Base-by-base conservation (phyloP, 2,113 vertebrate species). In the Apteryx owenii region DNA sequence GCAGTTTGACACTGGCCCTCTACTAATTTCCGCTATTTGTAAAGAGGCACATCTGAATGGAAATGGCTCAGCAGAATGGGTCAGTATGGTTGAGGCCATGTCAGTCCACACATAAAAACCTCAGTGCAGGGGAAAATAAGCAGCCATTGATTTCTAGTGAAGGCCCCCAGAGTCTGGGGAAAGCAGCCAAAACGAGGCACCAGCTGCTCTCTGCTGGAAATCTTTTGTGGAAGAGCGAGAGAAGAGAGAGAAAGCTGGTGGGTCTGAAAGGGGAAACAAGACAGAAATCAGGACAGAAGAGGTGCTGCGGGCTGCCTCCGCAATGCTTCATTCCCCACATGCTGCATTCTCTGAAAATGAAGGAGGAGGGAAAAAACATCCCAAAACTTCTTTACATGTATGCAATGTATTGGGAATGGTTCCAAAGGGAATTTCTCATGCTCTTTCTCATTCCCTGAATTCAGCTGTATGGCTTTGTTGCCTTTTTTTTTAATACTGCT, bases 1-100 rank as follows among this genome's bases (percentile, higher is more conserved):
- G 98, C 98, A 96, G 97, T 97, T 98, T 98, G 98, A 98, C 98
- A 98, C 97, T 64, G 96, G 96, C 97, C 98, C 96, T 98, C 97
- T 72, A 86, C 98, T 98, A 98, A 99, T 98, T 99, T 99, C 98
- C 98, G 97, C 97, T 98, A 56, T 98, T 98, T 98, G 97, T 98
- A 98, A 98, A 98, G 98, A 97, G 96, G 95, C 97, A 96, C 83
- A 85, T 98, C 97, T 98, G 97, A 98, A 99, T 98, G 95, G 97
- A 98, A 98, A 98, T 95, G 98, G 96, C 98, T 98, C 89, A 80
- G 93, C 93, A 98, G 98, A 98, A 98, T 97, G 97, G 98, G 97
- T 98, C 89, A 96, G 97, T 96, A 95, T 97, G 98, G 98, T 90
- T 95, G 97, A 97, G 97, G 95, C 97, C 96, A 53, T 98, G 98